A percentile compares a stretch with the other conserved stretches of the same genome.
phyloP scores from a whole-genome alignment of 1,140 invertebrate genomes.

The Euwallacea fornicatus region DNA sequence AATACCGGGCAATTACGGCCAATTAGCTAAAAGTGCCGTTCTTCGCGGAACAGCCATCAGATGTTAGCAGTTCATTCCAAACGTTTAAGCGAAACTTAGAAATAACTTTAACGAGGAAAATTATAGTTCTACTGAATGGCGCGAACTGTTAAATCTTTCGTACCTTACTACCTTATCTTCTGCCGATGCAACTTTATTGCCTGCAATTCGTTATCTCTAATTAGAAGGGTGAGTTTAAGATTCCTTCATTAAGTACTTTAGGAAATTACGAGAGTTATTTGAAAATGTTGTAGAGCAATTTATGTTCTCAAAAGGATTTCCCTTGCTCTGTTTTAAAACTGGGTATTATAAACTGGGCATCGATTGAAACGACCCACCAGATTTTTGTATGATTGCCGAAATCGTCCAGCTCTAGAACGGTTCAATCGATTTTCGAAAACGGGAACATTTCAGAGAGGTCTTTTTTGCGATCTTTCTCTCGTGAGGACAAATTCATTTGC shows the following conservation, averaged over 20 bases:
- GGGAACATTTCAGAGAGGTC: too few relatives aligned
- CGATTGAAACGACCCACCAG: too few relatives aligned
- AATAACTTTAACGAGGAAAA: background rate
- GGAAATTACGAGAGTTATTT: too few relatives aligned
- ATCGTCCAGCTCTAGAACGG: too few relatives aligned
- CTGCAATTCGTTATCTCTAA: conserved; percentile 8
- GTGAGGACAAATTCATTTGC: too few relatives aligned
- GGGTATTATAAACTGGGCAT: too few relatives aligned
- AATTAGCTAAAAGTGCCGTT: background rate
- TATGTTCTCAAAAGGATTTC: too few relatives aligned
- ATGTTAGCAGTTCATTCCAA: background rate
- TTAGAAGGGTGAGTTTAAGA: conserved; percentile 9
- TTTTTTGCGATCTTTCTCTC: too few relatives aligned
- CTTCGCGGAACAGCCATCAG: background rate
- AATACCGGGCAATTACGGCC: background rate
- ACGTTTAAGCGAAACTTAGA: conserved; percentile 2
- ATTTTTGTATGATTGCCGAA: too few relatives aligned
- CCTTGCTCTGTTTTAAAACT: too few relatives aligned
- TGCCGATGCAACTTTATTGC: conserved; percentile 14
- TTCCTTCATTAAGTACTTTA: conserved; percentile 3
- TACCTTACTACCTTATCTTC: background rate
- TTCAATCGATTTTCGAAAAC: too few relatives aligned
- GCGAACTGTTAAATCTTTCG: conserved; percentile 1
- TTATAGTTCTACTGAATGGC: background rate
- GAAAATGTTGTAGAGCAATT: too few relatives aligned